Conservation (phyloP, 2,888 invertebrate genomes). For the Agrilus cyanescens region DNA sequence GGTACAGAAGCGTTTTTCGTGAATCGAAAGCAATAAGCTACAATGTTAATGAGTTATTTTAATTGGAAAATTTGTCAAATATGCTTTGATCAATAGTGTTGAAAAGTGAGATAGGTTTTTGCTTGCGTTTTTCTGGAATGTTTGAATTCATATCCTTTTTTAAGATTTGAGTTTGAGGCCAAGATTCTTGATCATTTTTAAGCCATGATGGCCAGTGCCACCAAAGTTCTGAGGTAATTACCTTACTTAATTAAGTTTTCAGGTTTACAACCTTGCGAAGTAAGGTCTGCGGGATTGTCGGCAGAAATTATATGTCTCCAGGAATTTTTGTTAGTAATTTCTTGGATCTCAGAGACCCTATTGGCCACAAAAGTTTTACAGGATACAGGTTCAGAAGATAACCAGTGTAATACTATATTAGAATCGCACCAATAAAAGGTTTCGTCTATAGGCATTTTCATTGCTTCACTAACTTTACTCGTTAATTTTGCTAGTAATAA, state of each 20-base stretch:
- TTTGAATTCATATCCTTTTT: too few species aligned
- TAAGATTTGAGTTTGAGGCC: slow-evolving; percentile 13
- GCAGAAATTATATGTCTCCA: slow-evolving; percentile 1
- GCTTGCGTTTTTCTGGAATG: too few species aligned
- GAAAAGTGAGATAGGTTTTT: too few species aligned
- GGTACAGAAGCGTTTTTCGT: too few species aligned
- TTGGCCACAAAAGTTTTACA: slow-evolving; percentile 5
- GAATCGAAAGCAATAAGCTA: too few species aligned
- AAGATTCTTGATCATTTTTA: slow-evolving; percentile 3
- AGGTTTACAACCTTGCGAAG: not conserved
- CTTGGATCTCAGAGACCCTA: slow-evolving; percentile 3
- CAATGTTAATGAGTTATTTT: too few species aligned
- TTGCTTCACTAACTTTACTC: slow-evolving; percentile 6
- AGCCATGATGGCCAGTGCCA: slow-evolving; percentile 1
- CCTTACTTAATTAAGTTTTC: not conserved
- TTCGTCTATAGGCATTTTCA: too few species aligned
- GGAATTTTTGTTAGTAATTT: not conserved
- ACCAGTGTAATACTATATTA: slow-evolving; percentile 9
- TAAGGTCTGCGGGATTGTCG: slow-evolving; percentile 4
- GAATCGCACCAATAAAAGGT: slow-evolving; percentile 15
- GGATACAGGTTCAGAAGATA: not conserved
- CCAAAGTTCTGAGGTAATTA: slow-evolving; percentile 2
- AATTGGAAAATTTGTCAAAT: too few species aligned
- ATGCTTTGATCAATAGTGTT: too few species aligned
- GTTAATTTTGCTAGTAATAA: slow-evolving; percentile 12